phyloP scores from a whole-genome alignment of 1,140 invertebrate genomes.

The Drosophila sulfurigaster region DNA sequence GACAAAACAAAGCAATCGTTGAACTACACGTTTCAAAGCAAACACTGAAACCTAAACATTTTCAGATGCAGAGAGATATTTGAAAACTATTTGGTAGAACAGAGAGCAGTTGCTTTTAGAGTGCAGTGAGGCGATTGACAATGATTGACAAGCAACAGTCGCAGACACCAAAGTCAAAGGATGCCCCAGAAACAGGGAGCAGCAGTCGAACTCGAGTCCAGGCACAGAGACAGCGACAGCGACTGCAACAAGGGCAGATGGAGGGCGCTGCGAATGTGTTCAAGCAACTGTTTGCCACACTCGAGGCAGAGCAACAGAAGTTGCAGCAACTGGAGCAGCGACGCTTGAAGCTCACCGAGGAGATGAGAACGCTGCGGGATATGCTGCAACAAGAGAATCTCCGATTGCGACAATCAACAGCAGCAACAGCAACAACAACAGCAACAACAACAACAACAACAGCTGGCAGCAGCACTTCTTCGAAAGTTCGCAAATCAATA shows the following conservation, averaged over 20 bases:
- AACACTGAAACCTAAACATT: not conserved
- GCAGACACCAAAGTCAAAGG: not conserved
- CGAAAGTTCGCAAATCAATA: not conserved
- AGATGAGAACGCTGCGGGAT: constrained; percentile 31
- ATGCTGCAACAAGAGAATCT: constrained; percentile 37
- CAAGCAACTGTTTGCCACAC: constrained; percentile 31
- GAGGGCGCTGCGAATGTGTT: constrained; percentile 11
- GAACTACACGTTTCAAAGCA: not conserved
- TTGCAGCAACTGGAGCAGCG: constrained; percentile 39
- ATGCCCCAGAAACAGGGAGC: not conserved
- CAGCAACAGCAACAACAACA: not conserved
- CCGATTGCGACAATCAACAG: not conserved
- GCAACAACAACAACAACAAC: not conserved
- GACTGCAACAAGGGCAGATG: not conserved
- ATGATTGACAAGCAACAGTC: not conserved
- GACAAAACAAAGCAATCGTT: not conserved
- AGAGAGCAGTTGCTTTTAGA: not conserved
- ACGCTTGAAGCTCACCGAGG: constrained; percentile 30
- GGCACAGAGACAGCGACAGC: not conserved
- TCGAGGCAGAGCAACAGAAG: constrained; percentile 52
- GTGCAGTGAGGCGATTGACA: not conserved
- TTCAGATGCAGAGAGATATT: not conserved
- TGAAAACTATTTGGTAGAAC: not conserved
- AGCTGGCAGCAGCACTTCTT: not conserved
- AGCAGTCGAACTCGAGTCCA: not conserved